Evolutionary conservation across 2,888 invertebrate species (phyloP).

Genomic region (Acronicta alni): DNA sequence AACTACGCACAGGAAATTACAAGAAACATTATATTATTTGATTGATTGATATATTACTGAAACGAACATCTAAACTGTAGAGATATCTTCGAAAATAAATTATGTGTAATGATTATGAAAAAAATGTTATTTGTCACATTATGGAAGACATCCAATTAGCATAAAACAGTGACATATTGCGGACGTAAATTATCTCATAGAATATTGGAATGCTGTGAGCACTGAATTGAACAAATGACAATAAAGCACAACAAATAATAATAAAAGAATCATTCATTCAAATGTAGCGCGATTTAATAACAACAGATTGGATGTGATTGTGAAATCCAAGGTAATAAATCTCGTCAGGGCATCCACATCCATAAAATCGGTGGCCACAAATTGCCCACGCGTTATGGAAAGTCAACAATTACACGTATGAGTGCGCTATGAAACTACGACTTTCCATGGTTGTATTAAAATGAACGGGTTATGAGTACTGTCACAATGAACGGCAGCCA

Average conservation of each 20-base stretch:
- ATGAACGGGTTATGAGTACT: conserved; percentile 51
- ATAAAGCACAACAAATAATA: conserved; percentile 19
- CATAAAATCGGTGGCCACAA: conserved; percentile 44
- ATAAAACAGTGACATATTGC: not conserved
- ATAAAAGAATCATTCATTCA: conserved; percentile 40
- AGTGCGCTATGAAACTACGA: conserved; percentile 71
- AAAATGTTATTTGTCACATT: not conserved
- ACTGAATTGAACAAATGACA: conserved; percentile 24
- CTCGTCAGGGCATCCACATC: conserved; percentile 46
- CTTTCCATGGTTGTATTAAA: conserved; percentile 69
- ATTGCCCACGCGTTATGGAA: conserved; percentile 68
- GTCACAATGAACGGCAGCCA: conserved; percentile 47
- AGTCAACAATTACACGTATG: conserved; percentile 78
- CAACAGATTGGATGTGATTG: conserved; percentile 33
- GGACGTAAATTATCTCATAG: not conserved
- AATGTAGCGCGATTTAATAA: conserved; percentile 41
- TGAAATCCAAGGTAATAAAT: conserved; percentile 37
- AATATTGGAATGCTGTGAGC: too few relatives aligned
- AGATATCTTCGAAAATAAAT: too few relatives aligned
- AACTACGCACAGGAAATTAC: too few relatives aligned
- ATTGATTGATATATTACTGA: too few relatives aligned
- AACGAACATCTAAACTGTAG: too few relatives aligned
- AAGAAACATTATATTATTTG: too few relatives aligned
- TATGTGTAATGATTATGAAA: not conserved
- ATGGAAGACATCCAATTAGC: conserved; percentile 7